Percentiles rank a stretch among this genome's conserved stretches.
These are phyloP conservation scores for Pollenia griseotomentosa DNA, from an alignment of 2,888 invertebrate species.

Conservation along the genomic window DNA sequence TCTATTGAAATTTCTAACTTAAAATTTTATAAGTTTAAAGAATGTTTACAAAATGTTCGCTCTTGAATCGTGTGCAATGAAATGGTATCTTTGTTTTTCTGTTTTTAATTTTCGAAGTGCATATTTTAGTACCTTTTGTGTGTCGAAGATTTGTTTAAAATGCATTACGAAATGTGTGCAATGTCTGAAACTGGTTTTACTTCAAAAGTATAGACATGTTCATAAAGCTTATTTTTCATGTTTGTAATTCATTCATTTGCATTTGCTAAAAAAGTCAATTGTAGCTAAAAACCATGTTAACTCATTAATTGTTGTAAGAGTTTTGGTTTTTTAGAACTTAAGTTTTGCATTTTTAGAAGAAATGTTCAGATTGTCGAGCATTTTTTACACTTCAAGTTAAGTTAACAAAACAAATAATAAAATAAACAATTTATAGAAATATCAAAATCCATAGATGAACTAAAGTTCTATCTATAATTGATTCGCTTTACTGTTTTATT, in stretches of 20 bases:
- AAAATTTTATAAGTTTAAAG: conserved; percentile 4
- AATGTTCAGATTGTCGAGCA: neutral
- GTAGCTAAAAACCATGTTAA: conserved; percentile 34
- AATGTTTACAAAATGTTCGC: neutral
- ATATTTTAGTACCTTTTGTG: conserved; percentile 38
- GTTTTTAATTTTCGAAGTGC: conserved; percentile 14
- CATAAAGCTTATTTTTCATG: conserved; percentile 47
- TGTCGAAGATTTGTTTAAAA: conserved; percentile 36
- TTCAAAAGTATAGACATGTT: conserved; percentile 43
- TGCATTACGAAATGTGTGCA: conserved; percentile 51
- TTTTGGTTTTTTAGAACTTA: neutral
- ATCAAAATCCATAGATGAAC: neutral
- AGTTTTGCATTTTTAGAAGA: neutral
- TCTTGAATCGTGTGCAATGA: neutral
- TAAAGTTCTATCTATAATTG: neutral
- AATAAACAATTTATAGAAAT: neutral
- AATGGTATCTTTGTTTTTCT: neutral
- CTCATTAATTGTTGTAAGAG: conserved; percentile 24
- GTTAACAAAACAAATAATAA: neutral
- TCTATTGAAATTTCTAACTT: neutral
- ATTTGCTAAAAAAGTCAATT: conserved; percentile 59
- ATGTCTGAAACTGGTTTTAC: conserved; percentile 66
- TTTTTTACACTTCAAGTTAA: neutral
- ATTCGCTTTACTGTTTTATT: neutral
- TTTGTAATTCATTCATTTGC: conserved; percentile 64